These are phyloP conservation scores for Cosmia trapezina DNA, from an alignment of 2,888 invertebrate species.

Conservation along the genomic window DNA sequence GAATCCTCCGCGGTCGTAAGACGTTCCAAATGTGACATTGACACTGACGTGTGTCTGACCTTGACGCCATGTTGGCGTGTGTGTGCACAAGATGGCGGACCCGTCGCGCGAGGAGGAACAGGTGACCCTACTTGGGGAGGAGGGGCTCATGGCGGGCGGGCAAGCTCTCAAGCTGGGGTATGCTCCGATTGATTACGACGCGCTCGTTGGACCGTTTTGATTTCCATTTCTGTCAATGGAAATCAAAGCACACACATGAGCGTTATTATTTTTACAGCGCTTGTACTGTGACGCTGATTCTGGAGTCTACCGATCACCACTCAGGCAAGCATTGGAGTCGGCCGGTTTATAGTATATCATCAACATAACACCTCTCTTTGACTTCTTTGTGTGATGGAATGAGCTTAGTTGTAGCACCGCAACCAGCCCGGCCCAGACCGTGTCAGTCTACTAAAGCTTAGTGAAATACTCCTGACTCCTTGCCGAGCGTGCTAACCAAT, in stretches of 20 bases:
- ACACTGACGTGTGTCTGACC: conserved; percentile 93
- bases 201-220: conserved; percentile 83
- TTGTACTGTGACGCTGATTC: conserved; percentile 93
- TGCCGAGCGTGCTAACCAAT: conserved; percentile 87
- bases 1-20: conserved; percentile 62
- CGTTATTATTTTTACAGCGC: conserved; percentile 93
- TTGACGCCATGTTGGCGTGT: conserved; percentile 88
- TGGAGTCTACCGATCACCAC: conserved; percentile 93
- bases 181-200: conserved; percentile 88
- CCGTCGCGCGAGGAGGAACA: conserved; percentile 98
- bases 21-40: conserved; percentile 88
- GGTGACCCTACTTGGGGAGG: conserved; percentile 98
- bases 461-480: conserved; percentile 75
- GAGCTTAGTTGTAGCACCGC: conserved; percentile 86
- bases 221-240: conserved; percentile 75
- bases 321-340: conserved; percentile 93
- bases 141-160: conserved; percentile 98
- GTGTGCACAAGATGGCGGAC: conserved; percentile 98
- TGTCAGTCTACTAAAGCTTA: conserved; percentile 76
- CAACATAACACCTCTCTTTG: conserved; percentile 86
- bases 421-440: conserved; percentile 70
- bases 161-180: conserved; percentile 99
- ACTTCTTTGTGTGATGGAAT: conserved; percentile 88
- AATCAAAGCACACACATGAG: conserved; percentile 88
- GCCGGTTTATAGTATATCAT: conserved; percentile 90